Evolutionary conservation across 2,797 vertebrate genomes (phyloP).

Genomic region (Mormyrus proboscirostris): DNA sequence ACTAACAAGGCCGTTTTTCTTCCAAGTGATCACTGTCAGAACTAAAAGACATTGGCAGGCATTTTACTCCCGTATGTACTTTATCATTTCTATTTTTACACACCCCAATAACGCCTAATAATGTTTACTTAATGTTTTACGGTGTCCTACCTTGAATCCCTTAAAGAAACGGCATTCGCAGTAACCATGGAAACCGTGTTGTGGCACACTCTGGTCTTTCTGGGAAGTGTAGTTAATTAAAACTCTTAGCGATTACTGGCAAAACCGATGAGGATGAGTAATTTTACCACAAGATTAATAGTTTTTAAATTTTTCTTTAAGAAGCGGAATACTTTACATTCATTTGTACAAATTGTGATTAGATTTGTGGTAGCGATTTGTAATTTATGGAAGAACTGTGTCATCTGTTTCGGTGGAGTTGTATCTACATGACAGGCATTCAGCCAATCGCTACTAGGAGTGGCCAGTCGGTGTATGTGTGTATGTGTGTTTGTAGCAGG

Average conservation of each 20-base stretch:
- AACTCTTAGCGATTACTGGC: not conserved
- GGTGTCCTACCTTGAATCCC: not conserved
- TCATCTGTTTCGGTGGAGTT: not conserved
- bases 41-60: not conserved
- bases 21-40: not conserved
- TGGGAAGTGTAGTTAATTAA: conserved; percentile 22
- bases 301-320: not conserved
- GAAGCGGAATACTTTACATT: not conserved
- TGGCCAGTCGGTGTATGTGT: not conserved
- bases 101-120: not conserved
- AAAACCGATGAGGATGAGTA: not conserved
- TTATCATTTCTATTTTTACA: not conserved
- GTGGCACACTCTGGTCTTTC: not conserved
- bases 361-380: not conserved
- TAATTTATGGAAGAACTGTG: not conserved
- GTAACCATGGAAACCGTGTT: conserved; percentile 24
- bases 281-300: not conserved
- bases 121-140: not conserved
- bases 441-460: not conserved
- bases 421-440: not conserved
- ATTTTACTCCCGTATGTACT: not conserved
- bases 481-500: not conserved
- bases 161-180: not conserved
- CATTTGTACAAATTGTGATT: not conserved
- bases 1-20: not conserved